These are phyloP conservation scores for Sylvia borin DNA, from an alignment of 2,797 vertebrate species.

Conservation along the genomic window DNA sequence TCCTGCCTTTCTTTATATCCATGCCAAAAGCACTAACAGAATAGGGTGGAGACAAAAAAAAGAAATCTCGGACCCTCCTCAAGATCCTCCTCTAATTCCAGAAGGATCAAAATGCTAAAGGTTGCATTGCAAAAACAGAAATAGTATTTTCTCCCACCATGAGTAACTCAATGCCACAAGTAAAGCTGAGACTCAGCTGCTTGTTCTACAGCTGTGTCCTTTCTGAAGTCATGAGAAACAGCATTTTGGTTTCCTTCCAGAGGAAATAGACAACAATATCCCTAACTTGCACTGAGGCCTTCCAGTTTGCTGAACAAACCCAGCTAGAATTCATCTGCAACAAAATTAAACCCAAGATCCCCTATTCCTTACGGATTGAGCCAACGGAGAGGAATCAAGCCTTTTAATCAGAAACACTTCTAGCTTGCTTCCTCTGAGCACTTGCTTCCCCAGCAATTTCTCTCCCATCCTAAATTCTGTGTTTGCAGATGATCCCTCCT, in stretches of 20 bases:
- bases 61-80: constrained; percentile 20
- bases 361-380: background rate
- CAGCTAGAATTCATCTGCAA: background rate
- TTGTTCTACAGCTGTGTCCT: constrained; percentile 48
- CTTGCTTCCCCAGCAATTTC: background rate
- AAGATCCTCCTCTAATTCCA: constrained; percentile 57
- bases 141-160: constrained; percentile 51
- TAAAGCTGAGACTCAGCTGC: constrained; percentile 47
- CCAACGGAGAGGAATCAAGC: background rate
- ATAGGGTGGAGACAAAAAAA: constrained; percentile 35
- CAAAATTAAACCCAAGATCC: background rate
- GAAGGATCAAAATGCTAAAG: constrained; percentile 67
- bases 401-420: background rate
- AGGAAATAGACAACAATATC: constrained; percentile 53
- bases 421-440: background rate
- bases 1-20: constrained; percentile 45
- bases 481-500: background rate
- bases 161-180: constrained; percentile 38
- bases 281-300: constrained; percentile 13
- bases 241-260: constrained; percentile 63
- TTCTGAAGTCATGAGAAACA: constrained; percentile 65
- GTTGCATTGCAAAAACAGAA: constrained; percentile 61
- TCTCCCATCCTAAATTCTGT: background rate
- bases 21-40: constrained; percentile 38
- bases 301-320: background rate